Evolutionary conservation across 1,140 invertebrate genomes (phyloP).

Genomic region (Papilio machaon): DNA sequence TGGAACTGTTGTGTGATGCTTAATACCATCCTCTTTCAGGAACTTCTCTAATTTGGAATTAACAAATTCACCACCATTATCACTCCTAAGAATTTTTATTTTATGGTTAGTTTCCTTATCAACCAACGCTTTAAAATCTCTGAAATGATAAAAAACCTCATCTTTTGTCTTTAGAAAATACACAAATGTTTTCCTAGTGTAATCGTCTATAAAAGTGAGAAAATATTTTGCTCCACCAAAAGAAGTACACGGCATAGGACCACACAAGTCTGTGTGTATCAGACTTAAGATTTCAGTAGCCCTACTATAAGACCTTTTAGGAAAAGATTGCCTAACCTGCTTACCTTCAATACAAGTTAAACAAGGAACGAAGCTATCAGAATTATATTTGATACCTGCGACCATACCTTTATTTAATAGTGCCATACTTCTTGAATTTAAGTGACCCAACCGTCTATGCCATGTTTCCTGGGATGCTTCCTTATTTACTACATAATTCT

Average conservation of each 20-base stretch:
- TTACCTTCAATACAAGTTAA: conserved; percentile 44
- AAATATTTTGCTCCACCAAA: conserved; percentile 58
- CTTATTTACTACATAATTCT: too few relatives aligned
- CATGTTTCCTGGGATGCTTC: conserved; percentile 40
- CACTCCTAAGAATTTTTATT: conserved; percentile 59
- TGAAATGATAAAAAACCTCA: conserved; percentile 53
- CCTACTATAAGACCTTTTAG: conserved; percentile 46
- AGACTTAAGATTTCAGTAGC: conserved; percentile 48
- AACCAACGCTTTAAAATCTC: conserved; percentile 45
- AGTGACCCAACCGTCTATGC: conserved; percentile 45
- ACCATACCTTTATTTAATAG: conserved; percentile 48
- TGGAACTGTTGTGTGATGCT: conserved; percentile 60
- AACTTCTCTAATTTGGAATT: conserved; percentile 41
- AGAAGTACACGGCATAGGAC: conserved; percentile 49
- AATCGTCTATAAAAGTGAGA: conserved; percentile 63
- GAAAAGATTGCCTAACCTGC: conserved; percentile 37
- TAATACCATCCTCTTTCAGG: conserved; percentile 53
- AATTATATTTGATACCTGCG: conserved; percentile 43
- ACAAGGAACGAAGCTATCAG: background rate
- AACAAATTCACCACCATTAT: conserved; percentile 72
- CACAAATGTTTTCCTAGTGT: conserved; percentile 51
- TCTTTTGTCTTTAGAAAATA: conserved; percentile 64
- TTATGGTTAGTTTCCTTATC: conserved; percentile 55
- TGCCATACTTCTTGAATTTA: conserved; percentile 46
- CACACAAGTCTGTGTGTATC: conserved; percentile 58